Evolutionary conservation across 2,888 invertebrate genomes (phyloP), one percentile per base, ranked within the genome.

Genomic region (Beris morrisii): DNA sequence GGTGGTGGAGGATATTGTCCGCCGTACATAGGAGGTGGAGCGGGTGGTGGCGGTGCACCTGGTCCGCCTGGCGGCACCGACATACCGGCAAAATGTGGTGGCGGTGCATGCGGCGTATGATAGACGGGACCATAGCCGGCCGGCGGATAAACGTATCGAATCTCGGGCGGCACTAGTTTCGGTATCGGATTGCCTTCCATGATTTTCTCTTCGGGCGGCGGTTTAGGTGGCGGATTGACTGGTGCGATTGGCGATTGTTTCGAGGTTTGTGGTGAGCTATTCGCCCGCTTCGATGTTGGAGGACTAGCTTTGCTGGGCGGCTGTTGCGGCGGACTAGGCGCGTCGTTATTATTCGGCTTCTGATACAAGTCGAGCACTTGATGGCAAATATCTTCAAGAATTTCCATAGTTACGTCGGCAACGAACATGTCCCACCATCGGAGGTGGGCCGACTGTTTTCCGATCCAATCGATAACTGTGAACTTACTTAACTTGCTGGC

Each of bases 371-470:
- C 97, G 70, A 97, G 80, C 11, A 92, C 92, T 84, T 93, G 97
- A 82, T 97, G 97, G 74, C 97, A 97, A 72, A 97, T 95, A 81
- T 97, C 97, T 83, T 99, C 98, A 50, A 99, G 83, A 64, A 97
- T 84, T 74, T 96, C 95, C 87, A 93, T 91, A 1, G 93, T 92
- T 38, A 98, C 90, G 75, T 96, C 96, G 75, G 95, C 93, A 0
- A 98, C 94, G 78, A 96, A 96, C 89, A 93, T 92, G 75, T 98
- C 97, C 97, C 97, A 99, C 99, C 99, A 99, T 31, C 92, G 86
- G 4, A 86, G 84, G 79, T 94, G 91, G 75, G 90, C 87, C 3
- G 88, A 79, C 56, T 83, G 84, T 9, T 93, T 83, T 0, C 93
- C 95, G 45, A 87, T 86, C 97, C 97, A 97, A 81, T 97, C 97